These are phyloP conservation scores for Varroa destructor DNA, from an alignment of 1,140 invertebrate genomes.

Conservation along the genomic window DNA sequence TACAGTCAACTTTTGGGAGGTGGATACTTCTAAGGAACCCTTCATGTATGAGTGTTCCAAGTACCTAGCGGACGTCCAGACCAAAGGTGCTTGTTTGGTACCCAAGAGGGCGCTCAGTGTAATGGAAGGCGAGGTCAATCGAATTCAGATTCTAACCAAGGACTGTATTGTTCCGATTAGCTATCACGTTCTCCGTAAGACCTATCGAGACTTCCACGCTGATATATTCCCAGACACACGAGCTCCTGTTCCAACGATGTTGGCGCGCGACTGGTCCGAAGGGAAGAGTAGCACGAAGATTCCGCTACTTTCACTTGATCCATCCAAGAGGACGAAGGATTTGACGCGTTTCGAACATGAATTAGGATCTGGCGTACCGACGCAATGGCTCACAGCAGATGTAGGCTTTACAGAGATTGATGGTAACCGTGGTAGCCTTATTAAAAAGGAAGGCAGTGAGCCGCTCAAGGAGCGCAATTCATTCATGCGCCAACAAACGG, in stretches of 20 bases:
- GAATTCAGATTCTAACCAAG: slow-evolving; percentile 67
- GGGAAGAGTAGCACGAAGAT: slow-evolving; percentile 35
- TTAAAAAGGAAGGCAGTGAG: slow-evolving; percentile 16
- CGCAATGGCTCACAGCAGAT: slow-evolving; percentile 22
- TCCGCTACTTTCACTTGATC: slow-evolving; percentile 30
- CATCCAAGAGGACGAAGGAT: slow-evolving; percentile 29
- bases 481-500: slow-evolving; percentile 18
- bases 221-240: slow-evolving; percentile 79
- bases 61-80: slow-evolving; percentile 48
- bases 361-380: not conserved
- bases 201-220: slow-evolving; percentile 80
- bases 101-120: slow-evolving; percentile 80
- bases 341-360: slow-evolving; percentile 24
- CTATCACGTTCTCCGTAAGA: slow-evolving; percentile 83
- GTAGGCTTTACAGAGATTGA: slow-evolving; percentile 9
- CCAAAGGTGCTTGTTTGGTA: slow-evolving; percentile 75
- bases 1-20: slow-evolving; percentile 69
- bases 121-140: slow-evolving; percentile 86
- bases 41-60: slow-evolving; percentile 59
- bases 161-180: slow-evolving; percentile 74
- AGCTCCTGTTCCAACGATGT: slow-evolving; percentile 58
- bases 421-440: slow-evolving; percentile 14
- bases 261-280: slow-evolving; percentile 60
- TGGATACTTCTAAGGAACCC: slow-evolving; percentile 59
- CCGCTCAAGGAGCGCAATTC: slow-evolving; percentile 20